phyloP scores from a whole-genome alignment of 2,797 vertebrate species.

The Hozukius guyotensis region DNA sequence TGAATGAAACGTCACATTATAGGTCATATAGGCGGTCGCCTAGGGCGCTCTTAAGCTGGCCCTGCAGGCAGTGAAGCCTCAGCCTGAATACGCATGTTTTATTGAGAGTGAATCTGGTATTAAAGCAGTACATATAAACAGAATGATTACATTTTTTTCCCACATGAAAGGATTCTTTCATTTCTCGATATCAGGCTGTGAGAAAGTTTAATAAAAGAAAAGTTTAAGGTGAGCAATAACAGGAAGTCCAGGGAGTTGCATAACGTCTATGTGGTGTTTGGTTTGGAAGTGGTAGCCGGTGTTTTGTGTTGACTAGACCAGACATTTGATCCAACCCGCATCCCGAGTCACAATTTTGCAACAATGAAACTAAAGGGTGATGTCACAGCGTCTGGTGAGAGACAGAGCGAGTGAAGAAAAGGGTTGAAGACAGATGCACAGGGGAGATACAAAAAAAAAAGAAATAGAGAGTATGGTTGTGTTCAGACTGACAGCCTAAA shows the following conservation, averaged over 20 bases:
- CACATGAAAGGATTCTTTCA: constrained; percentile 22
- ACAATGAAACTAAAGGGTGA: constrained; percentile 28
- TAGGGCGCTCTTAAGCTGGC: too few relatives aligned
- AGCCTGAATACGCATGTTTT: neutral
- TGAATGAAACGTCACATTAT: too few relatives aligned
- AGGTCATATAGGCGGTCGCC: too few relatives aligned
- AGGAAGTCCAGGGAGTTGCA: constrained; percentile 33
- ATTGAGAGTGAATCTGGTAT: constrained; percentile 10
- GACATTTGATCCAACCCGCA: constrained; percentile 30
- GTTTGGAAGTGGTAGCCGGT: constrained; percentile 2
- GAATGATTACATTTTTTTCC: constrained; percentile 25
- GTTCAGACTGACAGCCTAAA: constrained; percentile 26
- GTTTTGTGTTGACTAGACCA: constrained; percentile 21
- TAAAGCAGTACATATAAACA: constrained; percentile 30
- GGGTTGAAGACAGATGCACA: neutral
- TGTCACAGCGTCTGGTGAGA: constrained; percentile 24
- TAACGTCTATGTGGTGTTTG: neutral
- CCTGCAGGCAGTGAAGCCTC: neutral
- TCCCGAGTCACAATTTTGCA: constrained; percentile 40
- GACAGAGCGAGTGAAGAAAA: neutral
- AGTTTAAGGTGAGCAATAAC: constrained; percentile 38
- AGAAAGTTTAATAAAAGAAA: constrained; percentile 36
- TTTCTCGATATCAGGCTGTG: constrained; percentile 10
- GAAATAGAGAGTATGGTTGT: neutral
- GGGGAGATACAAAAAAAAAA: neutral